Conservation (phyloP, 2,113 vertebrate genomes). For the Lampris megalopsis region DNA sequence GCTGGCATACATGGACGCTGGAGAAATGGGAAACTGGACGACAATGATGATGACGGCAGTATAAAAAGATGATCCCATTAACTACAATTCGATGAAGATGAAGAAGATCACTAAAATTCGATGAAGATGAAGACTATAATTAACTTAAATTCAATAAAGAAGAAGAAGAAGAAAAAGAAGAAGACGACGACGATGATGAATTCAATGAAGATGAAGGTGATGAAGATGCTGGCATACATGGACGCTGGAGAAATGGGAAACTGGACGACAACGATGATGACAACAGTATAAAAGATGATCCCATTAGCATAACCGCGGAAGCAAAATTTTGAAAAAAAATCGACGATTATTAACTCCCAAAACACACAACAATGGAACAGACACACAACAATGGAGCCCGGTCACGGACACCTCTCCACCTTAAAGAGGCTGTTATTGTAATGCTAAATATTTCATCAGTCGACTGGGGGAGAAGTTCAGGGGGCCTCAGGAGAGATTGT, state of each 20-base stretch:
- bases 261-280: neutral
- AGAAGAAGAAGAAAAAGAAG: too few species aligned
- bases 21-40: neutral
- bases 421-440: slow-evolving; percentile 69
- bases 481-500: slow-evolving; percentile 58
- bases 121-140: too few species aligned
- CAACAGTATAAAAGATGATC: neutral
- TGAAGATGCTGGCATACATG: neutral
- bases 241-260: too few species aligned
- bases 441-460: slow-evolving; percentile 79
- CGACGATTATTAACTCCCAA: slow-evolving; percentile 4
- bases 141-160: too few species aligned
- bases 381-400: slow-evolving; percentile 43
- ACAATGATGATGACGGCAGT: neutral
- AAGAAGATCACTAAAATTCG: too few species aligned
- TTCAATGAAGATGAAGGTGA: too few species aligned
- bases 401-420: slow-evolving; percentile 37
- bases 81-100: too few species aligned
- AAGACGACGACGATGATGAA: too few species aligned
- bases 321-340: slow-evolving; percentile 7
- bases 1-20: neutral
- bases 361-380: slow-evolving; percentile 23
- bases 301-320: neutral
- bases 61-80: neutral
- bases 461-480: slow-evolving; percentile 68